phyloP scores from a whole-genome alignment of 1,140 invertebrate genomes.

The Drosophila baimaii region DNA sequence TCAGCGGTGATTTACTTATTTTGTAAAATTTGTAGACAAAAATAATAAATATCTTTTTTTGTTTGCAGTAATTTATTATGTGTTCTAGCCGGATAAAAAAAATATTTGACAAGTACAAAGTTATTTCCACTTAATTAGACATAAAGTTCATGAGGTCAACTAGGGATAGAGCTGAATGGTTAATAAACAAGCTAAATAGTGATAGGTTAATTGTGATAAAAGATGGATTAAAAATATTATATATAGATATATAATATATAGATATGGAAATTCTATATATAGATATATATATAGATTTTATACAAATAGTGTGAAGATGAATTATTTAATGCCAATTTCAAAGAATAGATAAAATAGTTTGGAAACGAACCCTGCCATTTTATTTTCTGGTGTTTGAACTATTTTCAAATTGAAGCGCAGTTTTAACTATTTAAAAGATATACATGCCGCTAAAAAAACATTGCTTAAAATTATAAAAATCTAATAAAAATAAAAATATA shows the following conservation, averaged over 20 bases:
- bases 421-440: no score
- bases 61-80: constrained; percentile 5
- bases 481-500: no score
- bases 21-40: constrained; percentile 10
- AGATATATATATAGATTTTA: background rate
- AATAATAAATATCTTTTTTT: constrained; percentile 16
- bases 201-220: background rate
- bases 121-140: constrained; percentile 22
- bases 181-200: background rate
- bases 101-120: background rate
- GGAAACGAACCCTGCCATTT: background rate
- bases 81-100: background rate
- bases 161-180: background rate
- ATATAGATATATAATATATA: no score
- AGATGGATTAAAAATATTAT: no score
- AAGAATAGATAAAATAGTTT: background rate
- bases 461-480: no score
- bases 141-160: background rate
- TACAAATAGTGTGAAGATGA: background rate
- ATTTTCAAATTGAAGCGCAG: no score
- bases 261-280: no score
- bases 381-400: no score
- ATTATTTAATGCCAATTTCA: background rate
- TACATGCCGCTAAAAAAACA: no score
- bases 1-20: constrained; percentile 37